These are phyloP conservation scores for Argyrosomus regius DNA, from an alignment of 2,797 vertebrate species.

Conservation along the genomic window DNA sequence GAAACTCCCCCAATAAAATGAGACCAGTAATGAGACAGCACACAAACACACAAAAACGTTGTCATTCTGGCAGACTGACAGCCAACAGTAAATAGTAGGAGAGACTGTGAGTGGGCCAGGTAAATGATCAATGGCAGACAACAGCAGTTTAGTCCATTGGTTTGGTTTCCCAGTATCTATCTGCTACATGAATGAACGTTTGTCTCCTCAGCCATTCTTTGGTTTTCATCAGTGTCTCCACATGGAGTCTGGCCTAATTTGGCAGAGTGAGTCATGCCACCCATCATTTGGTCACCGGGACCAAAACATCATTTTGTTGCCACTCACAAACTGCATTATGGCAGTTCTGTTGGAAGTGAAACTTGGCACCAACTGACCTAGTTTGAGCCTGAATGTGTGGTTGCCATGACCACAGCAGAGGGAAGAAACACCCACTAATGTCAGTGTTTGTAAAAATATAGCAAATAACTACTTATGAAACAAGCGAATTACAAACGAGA, in stretches of 20 bases:
- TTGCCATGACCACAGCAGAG: not conserved
- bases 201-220: constrained; percentile 3
- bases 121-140: constrained; percentile 46
- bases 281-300: not conserved
- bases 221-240: not conserved
- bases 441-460: not conserved
- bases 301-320: not conserved
- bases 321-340: not conserved
- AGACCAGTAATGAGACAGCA: constrained; percentile 62
- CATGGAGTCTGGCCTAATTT: not conserved
- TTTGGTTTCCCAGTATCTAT: constrained; percentile 14
- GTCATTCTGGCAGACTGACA: constrained; percentile 59
- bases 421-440: not conserved
- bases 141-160: constrained; percentile 29
- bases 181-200: constrained; percentile 34
- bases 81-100: constrained; percentile 35
- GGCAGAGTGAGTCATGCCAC: not conserved
- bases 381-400: constrained; percentile 8
- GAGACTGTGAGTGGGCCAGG: constrained; percentile 53
- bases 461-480: constrained; percentile 3
- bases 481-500: not conserved
- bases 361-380: not conserved
- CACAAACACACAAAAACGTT: constrained; percentile 50
- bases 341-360: not conserved
- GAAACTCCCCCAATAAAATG: constrained; percentile 66